Conservation (phyloP, 2,797 vertebrate genomes). For the Adrianichthys oophorus region DNA sequence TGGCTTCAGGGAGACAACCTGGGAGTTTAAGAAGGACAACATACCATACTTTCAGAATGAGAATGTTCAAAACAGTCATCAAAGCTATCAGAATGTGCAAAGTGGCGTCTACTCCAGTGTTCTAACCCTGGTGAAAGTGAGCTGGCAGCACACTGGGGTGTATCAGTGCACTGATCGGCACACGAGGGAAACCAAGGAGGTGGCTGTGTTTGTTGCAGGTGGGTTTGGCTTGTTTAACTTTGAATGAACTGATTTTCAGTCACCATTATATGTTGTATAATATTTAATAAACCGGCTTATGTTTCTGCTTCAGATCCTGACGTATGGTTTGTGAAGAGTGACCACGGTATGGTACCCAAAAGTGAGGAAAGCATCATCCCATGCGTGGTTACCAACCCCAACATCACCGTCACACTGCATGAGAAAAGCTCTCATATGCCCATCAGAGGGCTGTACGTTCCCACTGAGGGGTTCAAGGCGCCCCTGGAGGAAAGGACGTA, state of each 20-base stretch:
- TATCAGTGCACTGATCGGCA: constrained; percentile 80
- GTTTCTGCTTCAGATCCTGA: constrained; percentile 77
- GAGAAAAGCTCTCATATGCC: constrained; percentile 78
- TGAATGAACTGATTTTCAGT: background rate
- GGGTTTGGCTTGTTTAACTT: constrained; percentile 1
- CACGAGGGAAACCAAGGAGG: constrained; percentile 61
- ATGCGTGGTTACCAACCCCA: constrained; percentile 89
- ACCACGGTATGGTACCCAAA: constrained; percentile 83
- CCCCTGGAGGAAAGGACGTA: constrained; percentile 88
- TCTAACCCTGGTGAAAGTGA: constrained; percentile 80
- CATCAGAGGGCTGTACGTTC: constrained; percentile 77
- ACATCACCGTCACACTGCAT: constrained; percentile 84
- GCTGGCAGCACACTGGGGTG: constrained; percentile 84
- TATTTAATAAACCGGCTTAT: background rate
- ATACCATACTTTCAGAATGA: constrained; percentile 50
- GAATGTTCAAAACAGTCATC: constrained; percentile 3
- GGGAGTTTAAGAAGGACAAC: constrained; percentile 79
- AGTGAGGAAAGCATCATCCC: constrained; percentile 82
- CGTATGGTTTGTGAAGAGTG: constrained; percentile 83
- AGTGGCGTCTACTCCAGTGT: constrained; percentile 63
- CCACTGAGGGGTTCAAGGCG: constrained; percentile 85
- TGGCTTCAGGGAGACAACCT: constrained; percentile 62
- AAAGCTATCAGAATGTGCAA: constrained; percentile 42
- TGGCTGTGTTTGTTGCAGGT: constrained; percentile 93
- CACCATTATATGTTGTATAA: background rate